Evolutionary conservation across 2,888 invertebrate species (phyloP).

Genomic region (Pristionchus arcanus): DNA sequence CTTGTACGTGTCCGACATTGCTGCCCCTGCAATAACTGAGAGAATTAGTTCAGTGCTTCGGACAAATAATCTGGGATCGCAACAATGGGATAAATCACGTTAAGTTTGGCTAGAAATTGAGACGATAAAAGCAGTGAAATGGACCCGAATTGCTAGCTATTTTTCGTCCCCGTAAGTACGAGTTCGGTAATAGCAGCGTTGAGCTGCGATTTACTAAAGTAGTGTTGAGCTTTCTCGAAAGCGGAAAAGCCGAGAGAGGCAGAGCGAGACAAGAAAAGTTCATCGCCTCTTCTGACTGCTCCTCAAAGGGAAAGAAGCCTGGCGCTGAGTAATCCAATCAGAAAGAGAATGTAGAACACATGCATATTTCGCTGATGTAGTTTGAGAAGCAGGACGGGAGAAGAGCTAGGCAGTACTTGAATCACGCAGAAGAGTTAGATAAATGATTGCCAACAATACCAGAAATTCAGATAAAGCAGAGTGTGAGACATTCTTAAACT

Average conservation of each 20-base stretch:
- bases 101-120: no score
- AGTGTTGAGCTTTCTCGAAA: not conserved
- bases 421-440: not conserved
- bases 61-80: no score
- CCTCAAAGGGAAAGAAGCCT: not conserved
- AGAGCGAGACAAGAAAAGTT: slow-evolving; percentile 1
- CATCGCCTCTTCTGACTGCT: not conserved
- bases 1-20: slow-evolving; percentile 60
- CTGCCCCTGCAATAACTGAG: not conserved
- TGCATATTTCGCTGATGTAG: slow-evolving; percentile 35
- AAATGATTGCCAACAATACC: no score
- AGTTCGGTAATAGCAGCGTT: no score
- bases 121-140: no score
- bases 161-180: no score
- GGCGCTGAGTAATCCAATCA: slow-evolving; percentile 36
- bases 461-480: no score
- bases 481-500: no score
- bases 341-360: slow-evolving; percentile 41
- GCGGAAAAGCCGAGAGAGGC: not conserved
- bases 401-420: not conserved
- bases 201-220: not conserved
- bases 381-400: not conserved
- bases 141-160: not conserved
- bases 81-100: no score
- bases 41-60: no score